phyloP scores from a whole-genome alignment of 2,113 vertebrate species.

The Neolamprologus devosi region DNA sequence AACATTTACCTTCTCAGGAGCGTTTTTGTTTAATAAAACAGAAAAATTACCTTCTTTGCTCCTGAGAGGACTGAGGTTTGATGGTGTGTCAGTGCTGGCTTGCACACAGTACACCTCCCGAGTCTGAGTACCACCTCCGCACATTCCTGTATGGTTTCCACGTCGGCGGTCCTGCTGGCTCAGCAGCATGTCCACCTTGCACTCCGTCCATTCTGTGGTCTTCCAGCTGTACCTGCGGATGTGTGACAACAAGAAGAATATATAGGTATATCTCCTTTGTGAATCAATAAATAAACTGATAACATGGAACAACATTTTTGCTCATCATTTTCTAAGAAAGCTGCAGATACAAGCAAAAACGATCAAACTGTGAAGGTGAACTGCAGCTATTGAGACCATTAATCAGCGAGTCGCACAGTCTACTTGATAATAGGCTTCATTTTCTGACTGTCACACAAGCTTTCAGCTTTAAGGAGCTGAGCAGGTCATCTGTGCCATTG shows the following conservation, averaged over 20 bases:
- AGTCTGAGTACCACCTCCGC: slow-evolving; percentile 87
- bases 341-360: not conserved
- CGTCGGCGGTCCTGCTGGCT: slow-evolving; percentile 93
- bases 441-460: not conserved
- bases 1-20: not conserved
- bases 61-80: slow-evolving; percentile 72
- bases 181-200: slow-evolving; percentile 85
- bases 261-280: no score
- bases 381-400: not conserved
- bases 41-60: slow-evolving; percentile 83
- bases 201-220: slow-evolving; percentile 90
- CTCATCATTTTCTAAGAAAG: not conserved
- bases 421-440: not conserved
- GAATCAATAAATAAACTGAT: not conserved
- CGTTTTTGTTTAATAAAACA: not conserved
- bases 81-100: slow-evolving; percentile 66
- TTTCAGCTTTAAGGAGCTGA: not conserved
- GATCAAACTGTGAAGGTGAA: not conserved
- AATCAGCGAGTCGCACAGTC: not conserved
- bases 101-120: slow-evolving; percentile 88
- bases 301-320: not conserved
- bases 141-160: slow-evolving; percentile 88
- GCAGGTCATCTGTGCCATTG: not conserved
- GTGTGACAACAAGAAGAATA: not conserved
- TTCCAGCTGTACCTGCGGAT: slow-evolving; percentile 83